phyloP scores from a whole-genome alignment of 2,888 invertebrate species.

The Tetragonula carbonaria region DNA sequence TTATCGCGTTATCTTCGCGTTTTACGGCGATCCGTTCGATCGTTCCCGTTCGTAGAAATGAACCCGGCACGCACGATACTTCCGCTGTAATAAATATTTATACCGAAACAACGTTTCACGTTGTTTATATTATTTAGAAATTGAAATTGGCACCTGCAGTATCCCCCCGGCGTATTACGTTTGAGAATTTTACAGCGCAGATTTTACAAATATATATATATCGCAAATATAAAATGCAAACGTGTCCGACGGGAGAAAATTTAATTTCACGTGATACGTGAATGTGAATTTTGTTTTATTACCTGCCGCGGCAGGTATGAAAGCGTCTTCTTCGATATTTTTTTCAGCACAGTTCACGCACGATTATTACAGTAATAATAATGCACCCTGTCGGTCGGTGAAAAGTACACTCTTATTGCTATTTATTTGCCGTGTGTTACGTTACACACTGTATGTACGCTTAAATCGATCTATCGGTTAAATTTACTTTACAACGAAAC shows the following conservation, averaged over 20 bases:
- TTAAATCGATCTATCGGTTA: too few relatives aligned
- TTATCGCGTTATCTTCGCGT: neutral
- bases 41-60: too few relatives aligned
- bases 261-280: neutral
- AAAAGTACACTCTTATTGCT: neutral
- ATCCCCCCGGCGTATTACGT: too few relatives aligned
- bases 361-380: neutral
- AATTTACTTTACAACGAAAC: neutral
- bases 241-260: neutral
- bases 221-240: neutral
- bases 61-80: too few relatives aligned
- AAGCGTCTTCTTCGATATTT: neutral
- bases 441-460: too few relatives aligned
- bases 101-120: neutral
- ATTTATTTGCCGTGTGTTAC: too few relatives aligned
- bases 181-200: neutral
- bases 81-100: neutral
- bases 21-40: slow-evolving; percentile 9
- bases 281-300: neutral
- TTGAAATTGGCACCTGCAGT: too few relatives aligned
- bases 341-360: neutral
- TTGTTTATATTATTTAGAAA: neutral
- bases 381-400: neutral
- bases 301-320: neutral
- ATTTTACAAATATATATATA: neutral